Evolutionary conservation across 2,113 vertebrate genomes (phyloP).

Genomic region (Rhombomys opimus): DNA sequence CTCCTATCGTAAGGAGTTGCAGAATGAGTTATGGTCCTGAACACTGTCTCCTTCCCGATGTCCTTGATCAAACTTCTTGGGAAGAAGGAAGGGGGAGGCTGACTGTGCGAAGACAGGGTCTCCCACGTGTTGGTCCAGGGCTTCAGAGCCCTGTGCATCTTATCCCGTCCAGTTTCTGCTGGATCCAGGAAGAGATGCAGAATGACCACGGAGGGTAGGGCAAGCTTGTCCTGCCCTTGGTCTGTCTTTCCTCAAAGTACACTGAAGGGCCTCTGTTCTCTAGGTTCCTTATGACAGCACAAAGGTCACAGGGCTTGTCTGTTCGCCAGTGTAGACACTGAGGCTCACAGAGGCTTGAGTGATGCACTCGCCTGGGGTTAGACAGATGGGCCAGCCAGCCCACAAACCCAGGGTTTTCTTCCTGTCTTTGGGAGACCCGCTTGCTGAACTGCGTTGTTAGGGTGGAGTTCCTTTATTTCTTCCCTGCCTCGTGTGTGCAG

Average conservation of each 20-base stretch:
- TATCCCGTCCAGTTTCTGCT: background rate
- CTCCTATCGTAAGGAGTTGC: background rate
- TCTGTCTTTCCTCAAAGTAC: slow-evolving; percentile 8
- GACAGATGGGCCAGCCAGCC: background rate
- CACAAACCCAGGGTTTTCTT: slow-evolving; percentile 2
- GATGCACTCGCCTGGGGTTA: background rate
- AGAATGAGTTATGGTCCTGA: background rate
- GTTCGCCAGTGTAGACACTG: background rate
- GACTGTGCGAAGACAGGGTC: background rate
- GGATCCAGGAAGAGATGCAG: background rate
- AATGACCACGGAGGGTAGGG: background rate
- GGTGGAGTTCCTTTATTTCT: background rate
- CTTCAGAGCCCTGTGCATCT: background rate
- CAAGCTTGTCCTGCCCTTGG: slow-evolving; percentile 18
- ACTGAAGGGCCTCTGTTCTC: slow-evolving; percentile 11
- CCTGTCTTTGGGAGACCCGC: background rate
- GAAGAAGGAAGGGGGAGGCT: background rate
- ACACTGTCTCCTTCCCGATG: background rate
- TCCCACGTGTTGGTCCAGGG: background rate
- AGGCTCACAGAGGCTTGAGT: background rate
- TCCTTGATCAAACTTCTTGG: background rate
- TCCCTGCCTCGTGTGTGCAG: background rate
- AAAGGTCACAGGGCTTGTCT: background rate
- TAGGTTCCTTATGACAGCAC: background rate
- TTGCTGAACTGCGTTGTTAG: background rate